These are phyloP conservation scores for Trichonephila clavipes DNA, from an alignment of 1,140 invertebrate genomes.

Conservation along the genomic window DNA sequence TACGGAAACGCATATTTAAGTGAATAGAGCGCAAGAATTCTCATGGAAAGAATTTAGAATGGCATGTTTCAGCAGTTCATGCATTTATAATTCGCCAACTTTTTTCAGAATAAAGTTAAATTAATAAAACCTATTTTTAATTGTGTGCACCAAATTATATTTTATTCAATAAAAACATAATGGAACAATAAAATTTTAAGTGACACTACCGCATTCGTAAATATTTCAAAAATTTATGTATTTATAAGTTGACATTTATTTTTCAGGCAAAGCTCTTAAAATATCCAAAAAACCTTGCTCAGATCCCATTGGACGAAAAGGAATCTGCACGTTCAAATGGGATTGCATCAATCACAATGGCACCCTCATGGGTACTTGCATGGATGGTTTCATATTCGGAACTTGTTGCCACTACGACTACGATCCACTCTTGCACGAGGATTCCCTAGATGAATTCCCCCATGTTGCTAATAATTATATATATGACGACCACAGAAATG, in stretches of 20 bases:
- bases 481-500: background rate
- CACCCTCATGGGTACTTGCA: conserved; percentile 92
- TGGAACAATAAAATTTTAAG: too few species aligned
- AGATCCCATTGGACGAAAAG: conserved; percentile 79
- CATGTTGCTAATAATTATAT: conserved; percentile 40
- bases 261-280: conserved; percentile 80
- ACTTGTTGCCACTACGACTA: conserved; percentile 86
- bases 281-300: conserved; percentile 77
- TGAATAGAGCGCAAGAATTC: too few species aligned
- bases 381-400: conserved; percentile 94
- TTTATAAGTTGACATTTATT: background rate
- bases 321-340: conserved; percentile 97
- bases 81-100: too few species aligned
- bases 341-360: conserved; percentile 91
- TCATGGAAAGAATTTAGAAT: too few species aligned
- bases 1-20: too few species aligned
- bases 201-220: too few species aligned
- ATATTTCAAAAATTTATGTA: too few species aligned
- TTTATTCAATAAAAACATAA: too few species aligned
- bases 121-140: too few species aligned
- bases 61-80: too few species aligned
- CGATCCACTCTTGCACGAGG: conserved; percentile 31
- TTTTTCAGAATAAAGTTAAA: too few species aligned
- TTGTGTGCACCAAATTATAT: too few species aligned
- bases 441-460: background rate